Conservation (phyloP, 2,888 invertebrate genomes). For the Drosophila falleni region DNA sequence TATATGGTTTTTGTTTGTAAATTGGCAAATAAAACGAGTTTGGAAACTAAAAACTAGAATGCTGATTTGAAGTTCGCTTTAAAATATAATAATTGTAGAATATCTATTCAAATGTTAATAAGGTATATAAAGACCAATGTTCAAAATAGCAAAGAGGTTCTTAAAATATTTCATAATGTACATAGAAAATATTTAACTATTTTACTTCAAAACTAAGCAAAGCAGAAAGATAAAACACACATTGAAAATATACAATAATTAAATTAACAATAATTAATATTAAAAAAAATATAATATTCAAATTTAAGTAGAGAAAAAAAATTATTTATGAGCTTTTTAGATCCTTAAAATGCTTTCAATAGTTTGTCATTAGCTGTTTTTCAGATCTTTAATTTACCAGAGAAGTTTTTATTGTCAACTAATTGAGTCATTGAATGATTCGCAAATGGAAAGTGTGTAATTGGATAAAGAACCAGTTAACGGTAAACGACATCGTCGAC, state of each 20-base stretch:
- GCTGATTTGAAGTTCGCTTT: conserved; percentile 5
- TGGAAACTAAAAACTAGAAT: conserved; percentile 9
- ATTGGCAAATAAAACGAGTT: conserved; percentile 46
- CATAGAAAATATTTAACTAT: no score
- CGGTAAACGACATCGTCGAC: conserved; percentile 17
- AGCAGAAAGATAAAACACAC: no score
- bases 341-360: neutral
- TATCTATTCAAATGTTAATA: neutral
- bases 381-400: neutral
- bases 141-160: no score
- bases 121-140: neutral
- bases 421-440: conserved; percentile 28
- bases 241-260: no score
- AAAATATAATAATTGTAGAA: neutral
- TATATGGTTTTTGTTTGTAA: conserved; percentile 57
- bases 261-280: no score
- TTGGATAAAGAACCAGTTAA: conserved; percentile 15
- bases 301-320: neutral
- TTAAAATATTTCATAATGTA: no score
- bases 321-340: neutral
- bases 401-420: conserved; percentile 18
- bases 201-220: no score
- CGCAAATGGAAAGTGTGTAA: conserved; percentile 14
- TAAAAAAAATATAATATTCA: no score
- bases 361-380: neutral